Conservation (phyloP, 2,113 vertebrate genomes). For the Acinonyx jubatus region DNA sequence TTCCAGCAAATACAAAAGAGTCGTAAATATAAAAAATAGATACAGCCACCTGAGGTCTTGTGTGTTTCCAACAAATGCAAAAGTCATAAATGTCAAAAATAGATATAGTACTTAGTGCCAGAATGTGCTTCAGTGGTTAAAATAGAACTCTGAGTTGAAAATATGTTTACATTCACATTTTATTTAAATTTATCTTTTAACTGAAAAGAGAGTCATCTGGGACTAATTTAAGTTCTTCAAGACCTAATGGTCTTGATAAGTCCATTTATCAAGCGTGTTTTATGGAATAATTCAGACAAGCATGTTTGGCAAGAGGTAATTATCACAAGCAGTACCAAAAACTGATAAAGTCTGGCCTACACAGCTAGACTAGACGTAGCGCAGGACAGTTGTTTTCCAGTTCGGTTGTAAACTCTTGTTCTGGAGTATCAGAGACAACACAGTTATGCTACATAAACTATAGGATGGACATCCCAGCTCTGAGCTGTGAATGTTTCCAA, state of each 20-base stretch:
- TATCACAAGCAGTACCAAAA: slow-evolving; percentile 71
- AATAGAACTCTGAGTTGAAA: slow-evolving; percentile 77
- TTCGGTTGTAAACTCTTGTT: slow-evolving; percentile 15
- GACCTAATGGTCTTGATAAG: slow-evolving; percentile 80
- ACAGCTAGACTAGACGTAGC: not conserved
- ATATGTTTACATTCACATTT: slow-evolving; percentile 86
- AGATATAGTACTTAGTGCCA: slow-evolving; percentile 77
- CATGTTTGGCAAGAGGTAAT: slow-evolving; percentile 76
- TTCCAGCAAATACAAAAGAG: slow-evolving; percentile 68
- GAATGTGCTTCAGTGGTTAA: slow-evolving; percentile 70
- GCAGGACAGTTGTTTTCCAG: slow-evolving; percentile 8
- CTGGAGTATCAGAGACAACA: not conserved
- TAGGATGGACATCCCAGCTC: not conserved
- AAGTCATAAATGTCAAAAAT: slow-evolving; percentile 83
- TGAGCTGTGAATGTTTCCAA: not conserved
- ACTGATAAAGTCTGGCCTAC: slow-evolving; percentile 68
- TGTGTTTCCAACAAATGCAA: slow-evolving; percentile 69
- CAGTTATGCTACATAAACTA: not conserved
- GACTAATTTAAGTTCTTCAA: slow-evolving; percentile 82
- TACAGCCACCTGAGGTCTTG: slow-evolving; percentile 69
- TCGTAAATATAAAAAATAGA: slow-evolving; percentile 73
- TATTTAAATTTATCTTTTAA: slow-evolving; percentile 84
- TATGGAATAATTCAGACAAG: slow-evolving; percentile 80
- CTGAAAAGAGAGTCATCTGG: slow-evolving; percentile 81
- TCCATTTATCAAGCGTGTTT: slow-evolving; percentile 81